Percentiles rank a stretch among this genome's conserved stretches.
Conservation (phyloP, 2,113 vertebrate species). For the Gadus chalcogrammus region DNA sequence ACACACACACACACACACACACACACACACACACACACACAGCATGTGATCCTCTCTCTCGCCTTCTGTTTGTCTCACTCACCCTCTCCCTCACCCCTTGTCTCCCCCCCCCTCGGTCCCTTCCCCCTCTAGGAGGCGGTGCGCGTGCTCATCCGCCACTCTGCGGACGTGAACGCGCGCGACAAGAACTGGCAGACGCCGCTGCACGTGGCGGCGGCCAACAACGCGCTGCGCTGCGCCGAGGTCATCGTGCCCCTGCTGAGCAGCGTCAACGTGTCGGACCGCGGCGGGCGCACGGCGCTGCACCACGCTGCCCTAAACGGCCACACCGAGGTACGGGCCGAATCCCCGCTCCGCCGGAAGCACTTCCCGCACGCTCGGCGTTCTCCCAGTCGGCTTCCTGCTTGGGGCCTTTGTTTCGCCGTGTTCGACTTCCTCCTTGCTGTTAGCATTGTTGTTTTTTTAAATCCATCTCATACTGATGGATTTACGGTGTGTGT, state of each 20-base stretch:
- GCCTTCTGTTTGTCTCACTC: not conserved
- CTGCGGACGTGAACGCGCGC: constrained; percentile 91
- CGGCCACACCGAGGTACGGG: constrained; percentile 86
- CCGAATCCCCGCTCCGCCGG: too few species aligned
- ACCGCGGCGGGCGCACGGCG: constrained; percentile 89
- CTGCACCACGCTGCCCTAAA: constrained; percentile 94
- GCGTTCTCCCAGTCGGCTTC: too few species aligned
- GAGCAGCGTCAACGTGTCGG: constrained; percentile 93
- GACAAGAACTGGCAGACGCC: constrained; percentile 99
- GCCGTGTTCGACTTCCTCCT: too few species aligned
- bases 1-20: too few species aligned
- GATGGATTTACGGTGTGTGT: too few species aligned
- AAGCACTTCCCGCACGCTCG: too few species aligned
- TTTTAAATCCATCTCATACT: too few species aligned
- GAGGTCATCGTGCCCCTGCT: constrained; percentile 90
- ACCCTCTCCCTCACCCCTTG: not conserved
- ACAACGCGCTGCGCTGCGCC: constrained; percentile 87
- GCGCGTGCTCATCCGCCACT: constrained; percentile 90
- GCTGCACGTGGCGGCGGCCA: constrained; percentile 89
- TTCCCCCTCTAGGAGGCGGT: constrained; percentile 82
- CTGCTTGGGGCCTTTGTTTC: too few species aligned
- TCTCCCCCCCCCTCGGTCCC: not conserved
- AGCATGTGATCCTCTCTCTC: not conserved
- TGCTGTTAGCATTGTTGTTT: too few species aligned
- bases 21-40: not conserved